Base-by-base conservation (phyloP, 2,888 invertebrate genomes). In the Lagria hirta region DNA sequence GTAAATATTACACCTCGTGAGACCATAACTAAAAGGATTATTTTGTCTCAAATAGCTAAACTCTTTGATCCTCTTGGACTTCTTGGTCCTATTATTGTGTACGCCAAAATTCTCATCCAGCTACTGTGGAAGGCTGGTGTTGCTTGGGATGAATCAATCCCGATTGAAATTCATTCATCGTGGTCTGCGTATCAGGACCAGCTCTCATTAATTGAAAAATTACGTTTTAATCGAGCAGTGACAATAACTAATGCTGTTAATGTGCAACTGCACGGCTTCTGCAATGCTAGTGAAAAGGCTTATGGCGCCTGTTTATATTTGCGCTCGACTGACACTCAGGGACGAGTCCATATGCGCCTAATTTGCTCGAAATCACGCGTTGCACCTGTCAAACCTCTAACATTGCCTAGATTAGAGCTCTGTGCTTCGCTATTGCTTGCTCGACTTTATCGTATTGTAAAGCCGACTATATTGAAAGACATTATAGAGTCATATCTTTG, bases 31-130 rank as follows among this genome's bases (percentile, higher is more conserved):
- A 51, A 51, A 30, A 30, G 43, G 4, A 26, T 26, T 18, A 43
- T 44, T 17, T 20, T 52, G 11, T 44, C 52, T 7, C 24, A 7
- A 4, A 46, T 43, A 26, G 22, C 38, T 4, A 42, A 52, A 36
- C 27, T 54, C 4, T 54, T 51, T 37, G 56, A 56, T 14, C 51
- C 49, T 1, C 15, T 56, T 7, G 54, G 53, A 16, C 30, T 52
- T 7, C 12, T 53, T 22, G 37, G 45, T 26, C 45, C 44, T n/a
- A 45, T 40, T 28, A 49, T 51, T 2, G 50, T 53, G 21, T 18
- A 35, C 3, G 43, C 40, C 4, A 56, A 55, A 34, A 51, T 54
- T 16, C 7, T 54, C 3, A 15, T 50, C 10, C 51, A 50, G 17
- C 14, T 44, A 15, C 13, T 47, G 21, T 54, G 54, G 48, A 13